A percentile compares a stretch with the other conserved stretches of the same genome.
These are phyloP conservation scores for Polypedilum vanderplanki DNA, from an alignment of 1,140 invertebrate genomes.

Conservation along the genomic window DNA sequence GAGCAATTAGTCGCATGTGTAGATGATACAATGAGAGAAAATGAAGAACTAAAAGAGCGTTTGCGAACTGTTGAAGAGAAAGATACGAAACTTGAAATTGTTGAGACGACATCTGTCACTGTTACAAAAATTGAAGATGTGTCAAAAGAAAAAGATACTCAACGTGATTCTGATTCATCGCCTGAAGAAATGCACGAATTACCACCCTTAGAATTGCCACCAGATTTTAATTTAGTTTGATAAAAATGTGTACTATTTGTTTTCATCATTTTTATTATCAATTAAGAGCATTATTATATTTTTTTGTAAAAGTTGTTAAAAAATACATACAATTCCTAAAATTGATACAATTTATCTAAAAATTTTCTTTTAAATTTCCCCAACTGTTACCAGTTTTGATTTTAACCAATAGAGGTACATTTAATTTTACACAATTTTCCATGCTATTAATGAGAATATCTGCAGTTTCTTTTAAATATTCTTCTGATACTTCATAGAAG, in stretches of 20 bases:
- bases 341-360: background rate
- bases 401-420: constrained; percentile 79
- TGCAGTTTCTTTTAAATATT: constrained; percentile 55
- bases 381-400: constrained; percentile 73
- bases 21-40: background rate
- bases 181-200: background rate
- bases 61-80: no score
- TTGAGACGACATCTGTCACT: no score
- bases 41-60: background rate
- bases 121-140: no score
- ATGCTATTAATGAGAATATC: constrained; percentile 66
- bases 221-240: background rate
- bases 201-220: background rate
- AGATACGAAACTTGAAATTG: no score
- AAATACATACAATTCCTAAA: background rate
- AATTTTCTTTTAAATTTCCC: constrained; percentile 57
- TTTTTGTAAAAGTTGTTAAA: background rate
- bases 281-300: no score
- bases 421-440: constrained; percentile 67
- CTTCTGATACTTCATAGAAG: constrained; percentile 76
- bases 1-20: background rate
- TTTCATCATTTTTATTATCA: no score
- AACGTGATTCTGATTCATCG: background rate
- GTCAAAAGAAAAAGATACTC: no score
- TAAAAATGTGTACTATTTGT: background rate